A percentile compares a stretch with the other conserved stretches of the same genome.
Evolutionary conservation across 2,888 invertebrate species (phyloP).

Genomic region (Pristionchus exspectatus): DNA sequence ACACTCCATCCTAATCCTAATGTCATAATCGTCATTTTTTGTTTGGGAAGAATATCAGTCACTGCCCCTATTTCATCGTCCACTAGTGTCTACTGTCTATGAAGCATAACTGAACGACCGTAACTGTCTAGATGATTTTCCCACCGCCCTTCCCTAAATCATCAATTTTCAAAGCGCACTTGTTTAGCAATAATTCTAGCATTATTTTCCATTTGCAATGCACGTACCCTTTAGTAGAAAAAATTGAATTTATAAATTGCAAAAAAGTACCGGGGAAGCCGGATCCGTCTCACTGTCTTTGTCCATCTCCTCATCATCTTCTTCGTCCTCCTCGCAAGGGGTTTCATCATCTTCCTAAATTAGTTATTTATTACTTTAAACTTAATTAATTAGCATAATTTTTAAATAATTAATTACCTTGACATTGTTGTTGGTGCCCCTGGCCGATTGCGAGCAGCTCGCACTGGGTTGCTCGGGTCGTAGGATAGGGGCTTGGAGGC

Average conservation of each 20-base stretch:
- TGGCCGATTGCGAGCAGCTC: not conserved
- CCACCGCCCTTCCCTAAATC: too few species aligned
- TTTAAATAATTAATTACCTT: not conserved
- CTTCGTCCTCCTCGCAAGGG: not conserved
- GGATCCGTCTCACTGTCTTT: slow-evolving; percentile 45
- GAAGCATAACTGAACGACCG: too few species aligned
- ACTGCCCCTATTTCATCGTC: too few species aligned
- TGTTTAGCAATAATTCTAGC: too few species aligned
- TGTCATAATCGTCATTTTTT: too few species aligned
- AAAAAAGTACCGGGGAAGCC: not conserved
- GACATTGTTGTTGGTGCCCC: not conserved
- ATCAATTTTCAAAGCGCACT: too few species aligned
- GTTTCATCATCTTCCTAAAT: not conserved
- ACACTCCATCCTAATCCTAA: too few species aligned
- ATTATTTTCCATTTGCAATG: not conserved
- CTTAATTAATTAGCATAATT: too few species aligned
- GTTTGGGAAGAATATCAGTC: too few species aligned
- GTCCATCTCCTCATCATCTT: slow-evolving; percentile 7
- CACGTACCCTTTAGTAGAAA: not conserved
- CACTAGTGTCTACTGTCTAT: too few species aligned
- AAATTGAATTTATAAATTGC: not conserved
- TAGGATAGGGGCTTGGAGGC: not conserved
- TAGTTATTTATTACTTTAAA: not conserved
- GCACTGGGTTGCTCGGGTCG: not conserved
- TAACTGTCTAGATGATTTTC: too few species aligned